These are phyloP conservation scores for Propithecus coquereli DNA, from an alignment of 2,113 vertebrate genomes.

Conservation along the genomic window DNA sequence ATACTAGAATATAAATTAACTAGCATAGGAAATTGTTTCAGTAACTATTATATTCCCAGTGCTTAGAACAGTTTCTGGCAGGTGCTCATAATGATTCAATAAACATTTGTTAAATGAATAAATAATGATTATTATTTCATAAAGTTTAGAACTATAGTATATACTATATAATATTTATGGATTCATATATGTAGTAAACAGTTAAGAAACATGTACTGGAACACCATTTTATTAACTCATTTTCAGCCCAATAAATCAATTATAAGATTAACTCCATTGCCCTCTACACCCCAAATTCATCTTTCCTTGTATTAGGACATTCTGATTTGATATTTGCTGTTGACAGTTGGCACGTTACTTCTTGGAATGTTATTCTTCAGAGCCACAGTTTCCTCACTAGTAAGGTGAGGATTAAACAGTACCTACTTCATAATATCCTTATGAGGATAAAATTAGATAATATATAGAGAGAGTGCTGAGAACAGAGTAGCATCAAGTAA, in stretches of 20 bases:
- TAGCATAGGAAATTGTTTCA: not conserved
- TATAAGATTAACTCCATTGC: not conserved
- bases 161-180: not conserved
- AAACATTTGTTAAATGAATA: slow-evolving; percentile 1
- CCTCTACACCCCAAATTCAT: not conserved
- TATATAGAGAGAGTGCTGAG: not conserved
- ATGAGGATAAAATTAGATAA: slow-evolving; percentile 15
- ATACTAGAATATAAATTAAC: not conserved
- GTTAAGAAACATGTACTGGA: not conserved
- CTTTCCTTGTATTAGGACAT: not conserved
- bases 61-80: not conserved
- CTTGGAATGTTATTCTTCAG: not conserved
- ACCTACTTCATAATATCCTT: not conserved
- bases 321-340: not conserved
- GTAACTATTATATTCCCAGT: not conserved
- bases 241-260: not conserved
- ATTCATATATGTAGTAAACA: not conserved
- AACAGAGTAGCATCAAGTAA: not conserved
- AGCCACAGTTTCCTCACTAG: not conserved
- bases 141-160: not conserved
- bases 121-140: not conserved
- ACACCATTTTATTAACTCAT: not conserved
- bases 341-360: not conserved
- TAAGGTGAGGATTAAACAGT: not conserved
- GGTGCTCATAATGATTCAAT: not conserved